Conservation (phyloP, 2,113 vertebrate species). For the Misgurnus mizolepis region DNA sequence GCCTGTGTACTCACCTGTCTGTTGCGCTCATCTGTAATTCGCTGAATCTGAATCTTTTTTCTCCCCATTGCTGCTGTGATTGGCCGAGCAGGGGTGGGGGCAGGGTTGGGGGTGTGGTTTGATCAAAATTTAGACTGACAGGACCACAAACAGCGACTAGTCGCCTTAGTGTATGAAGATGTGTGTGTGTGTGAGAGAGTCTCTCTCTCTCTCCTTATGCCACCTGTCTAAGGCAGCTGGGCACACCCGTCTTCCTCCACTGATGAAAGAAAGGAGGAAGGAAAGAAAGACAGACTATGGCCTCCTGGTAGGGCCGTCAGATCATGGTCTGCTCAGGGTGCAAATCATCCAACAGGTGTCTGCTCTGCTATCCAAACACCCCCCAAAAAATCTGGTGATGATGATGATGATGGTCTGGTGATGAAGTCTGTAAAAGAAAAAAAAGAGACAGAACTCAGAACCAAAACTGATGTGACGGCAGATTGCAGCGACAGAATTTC, state of each 20-base stretch:
- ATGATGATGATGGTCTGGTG: slow-evolving; percentile 23
- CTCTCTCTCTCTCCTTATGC: slow-evolving; percentile 50
- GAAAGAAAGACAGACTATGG: slow-evolving; percentile 58
- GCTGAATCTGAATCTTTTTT: slow-evolving; percentile 99
- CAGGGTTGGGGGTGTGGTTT: slow-evolving; percentile 47
- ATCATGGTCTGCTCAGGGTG: slow-evolving; percentile 69
- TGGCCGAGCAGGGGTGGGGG: slow-evolving; percentile 49
- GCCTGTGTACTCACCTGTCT: slow-evolving; percentile 81
- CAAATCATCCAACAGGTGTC: slow-evolving; percentile 63
- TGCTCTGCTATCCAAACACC: slow-evolving; percentile 63
- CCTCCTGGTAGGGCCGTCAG: slow-evolving; percentile 64
- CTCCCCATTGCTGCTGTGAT: slow-evolving; percentile 84
- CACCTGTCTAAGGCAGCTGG: slow-evolving; percentile 54
- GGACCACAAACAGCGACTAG: slow-evolving; percentile 30
- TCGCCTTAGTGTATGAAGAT: slow-evolving; percentile 30
- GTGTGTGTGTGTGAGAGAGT: slow-evolving; percentile 49
- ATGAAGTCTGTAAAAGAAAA: slow-evolving; percentile 67
- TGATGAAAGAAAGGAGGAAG: slow-evolving; percentile 41
- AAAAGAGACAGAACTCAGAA: slow-evolving; percentile 48
- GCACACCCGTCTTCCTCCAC: slow-evolving; percentile 52
- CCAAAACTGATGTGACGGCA: neutral
- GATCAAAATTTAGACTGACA: slow-evolving; percentile 35
- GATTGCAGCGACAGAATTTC: neutral
- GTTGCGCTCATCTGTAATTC: slow-evolving; percentile 97
- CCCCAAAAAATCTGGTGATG: slow-evolving; percentile 45